Evolutionary conservation across 2,888 invertebrate genomes (phyloP), one percentile per base, ranked within the genome.

Genomic region (Gandaritis pyraliata): DNA sequence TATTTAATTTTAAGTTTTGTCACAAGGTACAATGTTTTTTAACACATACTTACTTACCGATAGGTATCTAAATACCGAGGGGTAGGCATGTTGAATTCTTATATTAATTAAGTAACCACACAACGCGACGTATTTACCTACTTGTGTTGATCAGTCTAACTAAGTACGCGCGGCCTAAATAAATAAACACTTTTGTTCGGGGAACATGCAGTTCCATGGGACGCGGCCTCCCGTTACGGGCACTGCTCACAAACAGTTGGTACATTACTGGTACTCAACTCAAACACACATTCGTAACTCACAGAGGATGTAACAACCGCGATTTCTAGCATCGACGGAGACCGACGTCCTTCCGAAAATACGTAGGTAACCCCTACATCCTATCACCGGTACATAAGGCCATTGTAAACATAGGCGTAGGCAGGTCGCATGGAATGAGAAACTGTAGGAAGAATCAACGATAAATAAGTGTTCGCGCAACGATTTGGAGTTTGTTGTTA

Each of bases 271-370:
- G 50, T 58, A 59, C 52, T 56, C 48, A 39, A 59, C 52, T 23
- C 23, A 23, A 23, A 23, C 6, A 57, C 43, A 59, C 64, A 60
- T 59, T 59, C 43, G 56, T 56, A 53, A 57, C 56, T 57, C 52
- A 49, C 30, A 70, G 67, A 78, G 83, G 82, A 83, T 77, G 71
- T 77, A 62, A 71, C 68, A 74, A 68, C 76, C 71, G 74, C 85
- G 87, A 86, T 88, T 87, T 88, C 87, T 86, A 87, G 61, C 72
- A 69, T 65, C 70, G 67, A 66, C 67, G 61, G 68, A 64, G 60
- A 64, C 66, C 71, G 69, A 74, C 80, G 75, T 83, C 83, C 86
- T 87, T 87, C 86, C 86, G 72, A 81, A 80, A 65, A 72, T 66
- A 72, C 60, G 62, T 67, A 60, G 52, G 48, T 67, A 66, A 70